Conservation (phyloP, 2,113 vertebrate species). For the Cyphomyrus discorhynchus region DNA sequence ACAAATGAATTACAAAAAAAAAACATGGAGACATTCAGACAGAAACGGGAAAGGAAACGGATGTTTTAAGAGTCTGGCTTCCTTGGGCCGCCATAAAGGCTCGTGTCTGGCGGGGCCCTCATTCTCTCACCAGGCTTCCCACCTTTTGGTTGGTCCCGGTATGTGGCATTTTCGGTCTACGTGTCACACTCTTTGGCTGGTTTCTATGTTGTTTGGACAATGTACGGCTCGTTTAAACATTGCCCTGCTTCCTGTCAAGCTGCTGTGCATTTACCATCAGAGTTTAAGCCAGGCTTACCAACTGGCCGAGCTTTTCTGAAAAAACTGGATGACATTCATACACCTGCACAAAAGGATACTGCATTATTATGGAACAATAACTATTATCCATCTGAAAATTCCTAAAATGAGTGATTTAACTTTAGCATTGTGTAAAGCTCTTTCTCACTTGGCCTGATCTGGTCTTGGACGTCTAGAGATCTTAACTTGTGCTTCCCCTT, state of each 20-base stretch:
- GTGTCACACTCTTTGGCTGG: neutral
- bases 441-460: neutral
- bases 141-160: neutral
- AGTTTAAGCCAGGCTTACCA: neutral
- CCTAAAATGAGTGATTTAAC: neutral
- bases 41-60: neutral
- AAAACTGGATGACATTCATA: neutral
- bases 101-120: neutral
- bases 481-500: neutral
- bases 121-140: neutral
- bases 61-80: neutral
- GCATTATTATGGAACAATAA: neutral
- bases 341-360: neutral
- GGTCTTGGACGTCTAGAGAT: neutral
- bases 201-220: neutral
- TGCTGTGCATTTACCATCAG: neutral
- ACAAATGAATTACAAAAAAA: neutral
- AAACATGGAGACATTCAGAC: neutral
- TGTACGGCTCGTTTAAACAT: neutral
- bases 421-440: neutral
- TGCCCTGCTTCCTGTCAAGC: neutral
- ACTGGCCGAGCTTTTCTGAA: neutral
- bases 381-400: neutral
- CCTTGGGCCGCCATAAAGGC: neutral
- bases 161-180: neutral